phyloP scores from a whole-genome alignment of 2,113 vertebrate genomes.

The Oxygymnocypris stewartii region DNA sequence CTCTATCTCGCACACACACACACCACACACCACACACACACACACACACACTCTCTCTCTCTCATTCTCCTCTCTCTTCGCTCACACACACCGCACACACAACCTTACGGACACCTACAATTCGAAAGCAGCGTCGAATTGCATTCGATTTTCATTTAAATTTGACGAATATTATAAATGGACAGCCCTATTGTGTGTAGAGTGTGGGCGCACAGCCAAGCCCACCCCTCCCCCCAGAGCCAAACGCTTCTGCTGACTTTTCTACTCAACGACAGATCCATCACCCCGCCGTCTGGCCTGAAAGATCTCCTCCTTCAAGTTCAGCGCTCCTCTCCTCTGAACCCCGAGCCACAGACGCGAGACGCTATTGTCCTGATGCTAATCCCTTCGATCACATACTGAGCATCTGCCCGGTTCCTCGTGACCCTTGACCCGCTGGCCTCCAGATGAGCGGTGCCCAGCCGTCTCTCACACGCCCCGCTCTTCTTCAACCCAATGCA shows the following conservation, averaged over 20 bases:
- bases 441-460: conserved; percentile 74
- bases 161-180: too few species aligned
- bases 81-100: too few species aligned
- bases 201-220: background rate
- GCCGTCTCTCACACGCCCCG: conserved; percentile 63
- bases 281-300: conserved; percentile 2
- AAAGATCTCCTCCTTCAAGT: conserved; percentile 74
- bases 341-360: conserved; percentile 66
- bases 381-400: conserved; percentile 80
- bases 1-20: too few species aligned
- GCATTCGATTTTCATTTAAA: too few species aligned
- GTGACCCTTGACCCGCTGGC: conserved; percentile 65
- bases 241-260: background rate
- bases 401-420: conserved; percentile 76
- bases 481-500: background rate
- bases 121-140: too few species aligned
- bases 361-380: conserved; percentile 73
- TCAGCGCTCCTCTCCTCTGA: conserved; percentile 75
- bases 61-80: too few species aligned
- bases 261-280: background rate
- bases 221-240: too few species aligned
- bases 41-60: too few species aligned
- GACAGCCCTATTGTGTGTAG: too few species aligned
- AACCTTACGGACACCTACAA: too few species aligned
- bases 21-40: too few species aligned